Percentiles rank a stretch among this genome's conserved stretches.
Evolutionary conservation across 2,888 invertebrate genomes (phyloP).

Genomic region (Callinectes sapidus): DNA sequence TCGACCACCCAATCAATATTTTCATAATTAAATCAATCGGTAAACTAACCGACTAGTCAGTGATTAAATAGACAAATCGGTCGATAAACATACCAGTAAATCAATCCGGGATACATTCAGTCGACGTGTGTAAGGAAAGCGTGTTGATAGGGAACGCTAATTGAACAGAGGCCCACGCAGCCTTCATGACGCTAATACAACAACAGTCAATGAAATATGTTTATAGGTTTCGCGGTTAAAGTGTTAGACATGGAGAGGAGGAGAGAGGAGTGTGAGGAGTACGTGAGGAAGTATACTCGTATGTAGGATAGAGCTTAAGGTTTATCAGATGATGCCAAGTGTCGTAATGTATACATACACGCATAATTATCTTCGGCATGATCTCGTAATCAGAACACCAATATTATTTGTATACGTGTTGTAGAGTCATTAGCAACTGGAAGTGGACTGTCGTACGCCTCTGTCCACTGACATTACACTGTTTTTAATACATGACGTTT

Average conservation of each 20-base stretch:
- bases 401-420: neutral
- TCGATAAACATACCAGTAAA: too few relatives aligned
- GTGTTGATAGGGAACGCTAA: too few relatives aligned
- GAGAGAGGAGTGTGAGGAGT: neutral
- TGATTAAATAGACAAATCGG: too few relatives aligned
- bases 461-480: neutral
- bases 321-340: too few relatives aligned
- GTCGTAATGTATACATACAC: too few relatives aligned
- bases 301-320: too few relatives aligned
- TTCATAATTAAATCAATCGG: too few relatives aligned
- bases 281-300: neutral
- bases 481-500: neutral
- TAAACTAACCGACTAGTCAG: too few relatives aligned
- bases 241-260: neutral
- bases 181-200: neutral
- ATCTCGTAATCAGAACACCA: neutral
- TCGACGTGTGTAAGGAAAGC: too few relatives aligned
- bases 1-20: too few relatives aligned
- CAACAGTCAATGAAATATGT: neutral
- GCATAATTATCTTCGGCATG: neutral
- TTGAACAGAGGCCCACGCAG: neutral
- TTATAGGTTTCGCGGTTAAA: neutral
- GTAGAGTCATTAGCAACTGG: neutral
- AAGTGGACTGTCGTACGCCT: neutral
- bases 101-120: too few relatives aligned